Evolutionary conservation across 2,797 vertebrate genomes (phyloP).

Genomic region (Monodelphis domestica): DNA sequence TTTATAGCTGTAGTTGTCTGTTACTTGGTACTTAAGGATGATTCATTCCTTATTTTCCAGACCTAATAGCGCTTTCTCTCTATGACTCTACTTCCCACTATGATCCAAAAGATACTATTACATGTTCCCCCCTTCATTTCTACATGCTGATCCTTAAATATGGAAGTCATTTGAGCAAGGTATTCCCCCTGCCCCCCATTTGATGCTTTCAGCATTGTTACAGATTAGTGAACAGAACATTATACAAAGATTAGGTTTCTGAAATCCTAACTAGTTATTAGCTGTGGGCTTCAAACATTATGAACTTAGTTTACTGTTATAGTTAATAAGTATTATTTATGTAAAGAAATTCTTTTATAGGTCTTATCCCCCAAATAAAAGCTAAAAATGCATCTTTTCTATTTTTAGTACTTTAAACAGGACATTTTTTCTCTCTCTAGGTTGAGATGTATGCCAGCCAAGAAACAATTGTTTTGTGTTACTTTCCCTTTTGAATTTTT

Average conservation of each 20-base stretch:
- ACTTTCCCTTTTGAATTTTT: too few species aligned
- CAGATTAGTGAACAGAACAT: too few species aligned
- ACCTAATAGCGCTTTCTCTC: background rate
- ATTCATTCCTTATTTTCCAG: background rate
- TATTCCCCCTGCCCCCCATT: background rate
- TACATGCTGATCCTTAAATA: background rate
- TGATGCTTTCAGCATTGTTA: background rate
- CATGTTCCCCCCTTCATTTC: background rate
- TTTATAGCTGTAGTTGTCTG: background rate
- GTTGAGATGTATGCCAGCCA: constrained; percentile 5
- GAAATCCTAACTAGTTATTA: background rate
- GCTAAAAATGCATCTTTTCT: background rate
- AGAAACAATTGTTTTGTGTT: background rate
- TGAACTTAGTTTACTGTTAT: background rate
- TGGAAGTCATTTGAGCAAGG: background rate
- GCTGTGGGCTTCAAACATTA: background rate
- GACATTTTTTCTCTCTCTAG: background rate
- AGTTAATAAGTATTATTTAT: background rate
- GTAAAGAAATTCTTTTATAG: background rate
- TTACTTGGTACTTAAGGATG: background rate
- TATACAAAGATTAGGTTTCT: background rate
- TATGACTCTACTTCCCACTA: background rate
- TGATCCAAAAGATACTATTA: background rate
- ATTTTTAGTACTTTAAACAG: constrained; percentile 5
- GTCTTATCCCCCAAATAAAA: constrained; percentile 45